phyloP scores from a whole-genome alignment of 2,888 invertebrate genomes.

The Drosophila merina region DNA sequence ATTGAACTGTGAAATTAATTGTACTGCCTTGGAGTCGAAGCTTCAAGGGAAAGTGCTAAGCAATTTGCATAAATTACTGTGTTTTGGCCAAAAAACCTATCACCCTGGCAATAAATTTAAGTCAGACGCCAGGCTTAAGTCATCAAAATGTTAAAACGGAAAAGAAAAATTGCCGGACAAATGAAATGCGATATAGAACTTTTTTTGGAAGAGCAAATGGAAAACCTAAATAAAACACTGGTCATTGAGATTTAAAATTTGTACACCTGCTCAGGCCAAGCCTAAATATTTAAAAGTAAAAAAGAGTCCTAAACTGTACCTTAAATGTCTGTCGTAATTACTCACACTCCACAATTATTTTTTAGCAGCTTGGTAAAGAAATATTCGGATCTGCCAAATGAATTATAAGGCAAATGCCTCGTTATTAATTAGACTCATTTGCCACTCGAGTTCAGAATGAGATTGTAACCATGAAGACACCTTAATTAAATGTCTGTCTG shows the following conservation, averaged over 20 bases:
- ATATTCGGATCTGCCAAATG: constrained; percentile 42
- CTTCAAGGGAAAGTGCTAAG: constrained; percentile 48
- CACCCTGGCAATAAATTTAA: constrained; percentile 68
- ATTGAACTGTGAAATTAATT: constrained; percentile 72
- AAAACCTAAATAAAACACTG: background rate
- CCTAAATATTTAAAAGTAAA: background rate
- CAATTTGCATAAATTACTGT: constrained; percentile 74
- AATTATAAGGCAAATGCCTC: constrained; percentile 83
- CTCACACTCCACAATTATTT: constrained; percentile 45
- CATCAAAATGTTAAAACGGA: constrained; percentile 52
- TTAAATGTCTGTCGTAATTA: constrained; percentile 34
- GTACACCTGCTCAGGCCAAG: background rate
- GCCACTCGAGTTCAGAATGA: constrained; percentile 58
- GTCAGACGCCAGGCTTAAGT: constrained; percentile 67
- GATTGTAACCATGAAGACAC: constrained; percentile 80
- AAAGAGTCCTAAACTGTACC: background rate
- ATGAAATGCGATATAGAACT: constrained; percentile 1
- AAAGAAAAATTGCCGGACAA: constrained; percentile 35
- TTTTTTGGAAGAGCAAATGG: constrained; percentile 19
- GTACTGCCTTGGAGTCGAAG: constrained; percentile 28
- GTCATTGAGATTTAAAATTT: constrained; percentile 1
- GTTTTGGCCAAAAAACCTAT: constrained; percentile 47
- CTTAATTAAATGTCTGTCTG: constrained; percentile 82
- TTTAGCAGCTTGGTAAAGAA: constrained; percentile 4
- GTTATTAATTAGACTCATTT: constrained; percentile 84